Evolutionary conservation across 2,113 vertebrate species (phyloP).

Genomic region (Tachycineta bicolor): DNA sequence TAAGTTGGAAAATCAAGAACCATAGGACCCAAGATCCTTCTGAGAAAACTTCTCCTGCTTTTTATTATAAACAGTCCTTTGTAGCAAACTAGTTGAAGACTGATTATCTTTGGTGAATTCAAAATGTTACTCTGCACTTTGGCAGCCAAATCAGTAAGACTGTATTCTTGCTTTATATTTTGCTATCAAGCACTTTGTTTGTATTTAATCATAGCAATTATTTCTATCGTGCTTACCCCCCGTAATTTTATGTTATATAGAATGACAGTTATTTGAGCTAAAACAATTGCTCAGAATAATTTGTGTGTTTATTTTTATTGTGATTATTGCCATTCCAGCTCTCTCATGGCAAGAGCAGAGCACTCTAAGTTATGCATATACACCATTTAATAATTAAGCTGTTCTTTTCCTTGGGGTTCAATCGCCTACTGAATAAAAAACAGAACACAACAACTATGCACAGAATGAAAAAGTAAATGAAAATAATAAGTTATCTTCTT

Average conservation of each 20-base stretch:
- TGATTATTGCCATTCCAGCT: background rate
- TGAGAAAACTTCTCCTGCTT: background rate
- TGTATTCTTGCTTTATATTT: background rate
- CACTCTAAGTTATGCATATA: background rate
- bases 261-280: constrained; percentile 40
- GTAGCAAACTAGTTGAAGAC: background rate
- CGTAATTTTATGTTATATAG: background rate
- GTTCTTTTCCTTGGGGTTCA: background rate
- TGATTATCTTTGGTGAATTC: background rate
- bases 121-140: background rate
- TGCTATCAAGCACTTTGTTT: background rate
- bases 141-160: background rate
- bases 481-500: background rate
- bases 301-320: constrained; percentile 6
- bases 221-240: background rate
- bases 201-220: constrained; percentile 33
- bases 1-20: background rate
- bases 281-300: constrained; percentile 31
- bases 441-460: background rate
- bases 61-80: background rate
- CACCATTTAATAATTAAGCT: background rate
- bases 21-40: background rate
- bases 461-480: background rate
- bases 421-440: background rate
- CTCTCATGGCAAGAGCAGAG: background rate